Percentiles rank a stretch among this genome's conserved stretches.
phyloP scores from a whole-genome alignment of 2,888 invertebrate genomes.

The Parasteatoda lunata region DNA sequence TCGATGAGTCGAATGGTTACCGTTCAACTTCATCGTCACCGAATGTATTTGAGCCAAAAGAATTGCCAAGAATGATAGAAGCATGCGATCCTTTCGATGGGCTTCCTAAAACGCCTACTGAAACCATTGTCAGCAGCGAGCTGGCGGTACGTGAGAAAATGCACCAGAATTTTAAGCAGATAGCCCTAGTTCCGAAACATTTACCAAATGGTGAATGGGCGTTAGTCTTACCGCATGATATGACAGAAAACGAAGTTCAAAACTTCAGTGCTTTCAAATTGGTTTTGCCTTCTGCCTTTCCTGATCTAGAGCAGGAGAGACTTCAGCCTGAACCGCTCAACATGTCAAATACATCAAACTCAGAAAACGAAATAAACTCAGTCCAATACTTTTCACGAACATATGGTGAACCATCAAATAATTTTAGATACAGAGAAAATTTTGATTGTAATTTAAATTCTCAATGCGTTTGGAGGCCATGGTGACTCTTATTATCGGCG shows the following conservation, averaged over 20 bases:
- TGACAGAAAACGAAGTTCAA: slow-evolving; percentile 24
- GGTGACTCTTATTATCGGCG: slow-evolving; percentile 10
- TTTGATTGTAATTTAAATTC: slow-evolving; percentile 5
- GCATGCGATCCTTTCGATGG: background rate
- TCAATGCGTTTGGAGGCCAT: slow-evolving; percentile 53
- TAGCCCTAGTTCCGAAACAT: slow-evolving; percentile 35
- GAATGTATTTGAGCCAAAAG: background rate
- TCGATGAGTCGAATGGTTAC: background rate
- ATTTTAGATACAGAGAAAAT: background rate
- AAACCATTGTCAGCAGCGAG: background rate
- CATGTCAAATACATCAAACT: slow-evolving; percentile 45
- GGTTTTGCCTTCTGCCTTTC: slow-evolving; percentile 17
- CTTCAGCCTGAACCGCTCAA: background rate
- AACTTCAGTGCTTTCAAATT: slow-evolving; percentile 52
- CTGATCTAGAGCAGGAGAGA: background rate
- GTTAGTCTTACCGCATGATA: slow-evolving; percentile 45
- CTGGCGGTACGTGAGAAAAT: no score
- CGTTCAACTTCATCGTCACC: background rate
- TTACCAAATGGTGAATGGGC: slow-evolving; percentile 65
- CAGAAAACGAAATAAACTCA: slow-evolving; percentile 40
- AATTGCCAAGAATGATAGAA: background rate
- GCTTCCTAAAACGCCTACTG: background rate
- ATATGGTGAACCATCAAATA: slow-evolving; percentile 13
- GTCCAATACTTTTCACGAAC: slow-evolving; percentile 37
- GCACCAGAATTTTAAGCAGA: slow-evolving; percentile 1